These are phyloP conservation scores for Drosophila neotestacea DNA, from an alignment of 2,888 invertebrate species.

Conservation along the genomic window DNA sequence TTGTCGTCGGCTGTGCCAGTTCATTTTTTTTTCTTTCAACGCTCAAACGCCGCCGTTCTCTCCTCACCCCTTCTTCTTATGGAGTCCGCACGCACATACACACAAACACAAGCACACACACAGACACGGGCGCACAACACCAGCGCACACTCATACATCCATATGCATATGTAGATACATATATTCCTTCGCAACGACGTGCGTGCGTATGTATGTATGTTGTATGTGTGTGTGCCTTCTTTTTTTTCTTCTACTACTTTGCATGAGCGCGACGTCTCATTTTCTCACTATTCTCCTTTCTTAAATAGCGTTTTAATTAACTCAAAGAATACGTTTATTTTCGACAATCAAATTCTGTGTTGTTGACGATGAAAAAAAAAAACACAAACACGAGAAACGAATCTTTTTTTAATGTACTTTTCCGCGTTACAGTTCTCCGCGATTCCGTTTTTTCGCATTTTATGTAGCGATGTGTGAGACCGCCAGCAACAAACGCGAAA, in stretches of 20 bases:
- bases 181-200: conserved; percentile 72
- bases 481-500: conserved; percentile 9
- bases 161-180: conserved; percentile 67
- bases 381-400: conserved; percentile 58
- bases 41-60: conserved; percentile 56
- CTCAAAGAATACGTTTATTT: conserved; percentile 17
- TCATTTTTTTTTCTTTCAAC: conserved; percentile 68
- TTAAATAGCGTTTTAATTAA: conserved; percentile 33
- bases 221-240: conserved; percentile 69
- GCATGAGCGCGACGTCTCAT: conserved; percentile 58
- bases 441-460: conserved; percentile 67
- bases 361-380: conserved; percentile 31
- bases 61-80: conserved; percentile 42
- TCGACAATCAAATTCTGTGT: conserved; percentile 23
- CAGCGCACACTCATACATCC: conserved; percentile 56
- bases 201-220: conserved; percentile 67
- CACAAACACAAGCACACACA: conserved; percentile 32
- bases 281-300: conserved; percentile 33
- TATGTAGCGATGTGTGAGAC: conserved; percentile 54
- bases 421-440: conserved; percentile 65
- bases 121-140: conserved; percentile 58
- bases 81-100: conserved; percentile 54
- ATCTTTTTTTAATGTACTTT: conserved; percentile 59
- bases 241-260: conserved; percentile 72
- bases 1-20: conserved; percentile 60